Conservation (phyloP, 2,113 vertebrate genomes). For the Platichthys flesus region DNA sequence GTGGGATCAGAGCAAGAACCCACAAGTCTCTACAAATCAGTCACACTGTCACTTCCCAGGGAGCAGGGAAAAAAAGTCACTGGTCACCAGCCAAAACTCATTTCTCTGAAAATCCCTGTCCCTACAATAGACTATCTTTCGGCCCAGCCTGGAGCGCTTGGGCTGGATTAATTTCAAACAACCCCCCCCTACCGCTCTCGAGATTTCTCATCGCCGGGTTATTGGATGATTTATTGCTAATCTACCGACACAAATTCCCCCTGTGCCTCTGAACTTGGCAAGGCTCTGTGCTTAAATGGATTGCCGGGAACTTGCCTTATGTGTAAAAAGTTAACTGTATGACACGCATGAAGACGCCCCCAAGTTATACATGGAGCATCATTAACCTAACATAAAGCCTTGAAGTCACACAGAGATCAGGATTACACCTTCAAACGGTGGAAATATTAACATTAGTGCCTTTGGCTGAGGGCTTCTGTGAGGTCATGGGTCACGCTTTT, state of each 20-base stretch:
- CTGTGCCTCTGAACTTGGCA: slow-evolving; percentile 74
- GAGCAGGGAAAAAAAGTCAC: slow-evolving; percentile 42
- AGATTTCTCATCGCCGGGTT: slow-evolving; percentile 73
- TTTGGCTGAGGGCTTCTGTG: slow-evolving; percentile 41
- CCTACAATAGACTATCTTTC: slow-evolving; percentile 69
- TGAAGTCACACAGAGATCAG: slow-evolving; percentile 34
- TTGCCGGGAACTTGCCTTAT: slow-evolving; percentile 59
- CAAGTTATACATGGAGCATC: slow-evolving; percentile 39
- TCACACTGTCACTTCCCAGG: slow-evolving; percentile 71
- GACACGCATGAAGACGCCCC: slow-evolving; percentile 43
- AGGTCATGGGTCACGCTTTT: slow-evolving; percentile 64
- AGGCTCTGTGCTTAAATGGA: slow-evolving; percentile 73
- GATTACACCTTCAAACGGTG: slow-evolving; percentile 28
- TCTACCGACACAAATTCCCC: slow-evolving; percentile 78
- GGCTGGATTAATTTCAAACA: slow-evolving; percentile 74
- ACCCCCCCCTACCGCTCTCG: slow-evolving; percentile 41
- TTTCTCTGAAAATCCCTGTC: slow-evolving; percentile 71
- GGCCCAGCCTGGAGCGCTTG: slow-evolving; percentile 59
- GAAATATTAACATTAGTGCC: slow-evolving; percentile 30
- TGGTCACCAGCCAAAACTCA: slow-evolving; percentile 73
- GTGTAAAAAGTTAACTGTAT: slow-evolving; percentile 58
- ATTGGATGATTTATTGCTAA: slow-evolving; percentile 82
- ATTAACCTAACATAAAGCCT: slow-evolving; percentile 46
- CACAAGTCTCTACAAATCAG: slow-evolving; percentile 69
- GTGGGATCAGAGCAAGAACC: slow-evolving; percentile 60